Evolutionary conservation across 2,797 vertebrate species (phyloP).

Genomic region (Lerista edwardsae): DNA sequence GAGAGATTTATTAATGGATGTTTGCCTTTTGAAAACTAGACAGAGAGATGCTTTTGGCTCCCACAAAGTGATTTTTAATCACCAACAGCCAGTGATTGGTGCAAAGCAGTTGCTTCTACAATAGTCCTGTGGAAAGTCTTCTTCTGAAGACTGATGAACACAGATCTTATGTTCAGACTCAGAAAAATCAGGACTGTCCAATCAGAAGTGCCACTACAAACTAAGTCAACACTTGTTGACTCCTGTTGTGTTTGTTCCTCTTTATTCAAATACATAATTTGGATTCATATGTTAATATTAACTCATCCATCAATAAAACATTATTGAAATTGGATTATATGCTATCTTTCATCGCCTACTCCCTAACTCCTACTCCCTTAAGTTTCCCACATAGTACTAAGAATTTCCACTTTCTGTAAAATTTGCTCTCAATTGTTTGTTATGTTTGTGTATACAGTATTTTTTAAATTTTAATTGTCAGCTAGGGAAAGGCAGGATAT

Average conservation of each 20-base stretch:
- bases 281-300: background rate
- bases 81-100: background rate
- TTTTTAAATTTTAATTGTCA: too few species aligned
- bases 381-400: background rate
- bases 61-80: background rate
- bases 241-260: background rate
- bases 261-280: background rate
- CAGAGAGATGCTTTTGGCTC: background rate
- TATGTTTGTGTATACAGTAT: background rate
- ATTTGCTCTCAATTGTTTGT: background rate
- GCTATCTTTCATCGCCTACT: background rate
- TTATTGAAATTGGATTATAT: background rate
- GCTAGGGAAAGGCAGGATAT: too few species aligned
- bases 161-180: background rate
- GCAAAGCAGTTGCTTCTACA: constrained; percentile 2
- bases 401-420: background rate
- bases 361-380: background rate
- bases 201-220: background rate
- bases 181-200: background rate
- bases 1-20: background rate
- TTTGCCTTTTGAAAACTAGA: background rate
- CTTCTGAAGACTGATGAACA: background rate
- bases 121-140: background rate
- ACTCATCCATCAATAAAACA: background rate
- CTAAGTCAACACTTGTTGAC: background rate